These are phyloP conservation scores for Neogobius melanostomus DNA, from an alignment of 2,113 vertebrate species.

Conservation along the genomic window DNA sequence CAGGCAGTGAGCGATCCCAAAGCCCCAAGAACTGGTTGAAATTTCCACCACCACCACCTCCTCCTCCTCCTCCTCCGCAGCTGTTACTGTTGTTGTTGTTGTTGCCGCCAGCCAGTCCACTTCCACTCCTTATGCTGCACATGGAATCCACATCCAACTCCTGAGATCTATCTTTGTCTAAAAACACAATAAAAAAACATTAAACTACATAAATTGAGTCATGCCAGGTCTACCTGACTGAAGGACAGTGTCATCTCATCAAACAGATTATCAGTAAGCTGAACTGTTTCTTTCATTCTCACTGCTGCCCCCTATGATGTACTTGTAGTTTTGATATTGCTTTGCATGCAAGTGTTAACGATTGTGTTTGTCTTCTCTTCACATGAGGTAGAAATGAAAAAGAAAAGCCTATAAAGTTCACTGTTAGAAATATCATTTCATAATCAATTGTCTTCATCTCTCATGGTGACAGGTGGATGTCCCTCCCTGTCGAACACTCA, in stretches of 20 bases:
- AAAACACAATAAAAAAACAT: slow-evolving; percentile 9
- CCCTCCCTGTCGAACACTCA: slow-evolving; percentile 19
- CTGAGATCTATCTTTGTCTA: slow-evolving; percentile 70
- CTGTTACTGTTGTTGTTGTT: slow-evolving; percentile 43
- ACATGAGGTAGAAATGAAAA: too few relatives aligned
- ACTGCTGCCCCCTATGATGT: too few relatives aligned
- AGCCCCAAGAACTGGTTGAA: slow-evolving; percentile 77
- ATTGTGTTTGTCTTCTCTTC: too few relatives aligned
- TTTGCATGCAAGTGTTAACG: too few relatives aligned
- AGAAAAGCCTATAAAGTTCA: too few relatives aligned
- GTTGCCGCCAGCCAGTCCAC: slow-evolving; percentile 45
- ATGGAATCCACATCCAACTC: slow-evolving; percentile 75
- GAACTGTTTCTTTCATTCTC: too few relatives aligned
- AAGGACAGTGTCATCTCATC: too few relatives aligned
- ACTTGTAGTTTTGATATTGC: too few relatives aligned
- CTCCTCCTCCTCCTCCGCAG: slow-evolving; percentile 40
- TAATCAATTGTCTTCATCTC: slow-evolving; percentile 7
- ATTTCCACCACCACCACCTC: slow-evolving; percentile 31
- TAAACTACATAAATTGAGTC: too few relatives aligned
- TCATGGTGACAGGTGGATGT: slow-evolving; percentile 22
- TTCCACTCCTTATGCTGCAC: slow-evolving; percentile 65
- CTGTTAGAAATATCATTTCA: not conserved
- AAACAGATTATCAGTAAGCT: too few relatives aligned
- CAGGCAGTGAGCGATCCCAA: slow-evolving; percentile 79
- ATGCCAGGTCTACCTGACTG: too few relatives aligned